A percentile compares a stretch with the other conserved stretches of the same genome.
Evolutionary conservation across 2,113 vertebrate genomes (phyloP).

Genomic region (Serinus canaria): DNA sequence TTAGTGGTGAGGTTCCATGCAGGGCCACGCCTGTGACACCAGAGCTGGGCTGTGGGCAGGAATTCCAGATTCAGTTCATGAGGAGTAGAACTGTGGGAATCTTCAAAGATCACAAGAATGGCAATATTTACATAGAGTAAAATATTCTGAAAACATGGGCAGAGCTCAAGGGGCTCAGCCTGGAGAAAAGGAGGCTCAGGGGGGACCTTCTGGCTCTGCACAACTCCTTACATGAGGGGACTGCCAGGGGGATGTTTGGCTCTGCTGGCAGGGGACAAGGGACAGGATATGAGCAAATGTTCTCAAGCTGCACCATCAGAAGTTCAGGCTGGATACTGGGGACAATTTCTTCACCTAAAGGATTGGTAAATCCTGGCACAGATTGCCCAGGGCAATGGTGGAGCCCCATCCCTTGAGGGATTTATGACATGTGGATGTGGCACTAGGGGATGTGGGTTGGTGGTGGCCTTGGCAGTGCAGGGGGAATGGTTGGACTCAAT

Average conservation of each 20-base stretch:
- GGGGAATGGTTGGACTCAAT: neutral
- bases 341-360: neutral
- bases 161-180: neutral
- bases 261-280: neutral
- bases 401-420: neutral
- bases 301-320: fast-evolving
- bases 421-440: neutral
- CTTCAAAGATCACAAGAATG: neutral
- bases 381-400: neutral
- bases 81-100: neutral
- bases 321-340: neutral
- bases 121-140: fast-evolving
- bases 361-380: neutral
- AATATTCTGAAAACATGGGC: neutral
- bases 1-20: neutral
- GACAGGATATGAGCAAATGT: neutral
- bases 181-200: neutral
- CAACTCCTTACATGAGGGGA: neutral
- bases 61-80: neutral
- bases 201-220: neutral
- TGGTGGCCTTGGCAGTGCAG: neutral
- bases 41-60: neutral
- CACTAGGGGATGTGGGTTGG: neutral
- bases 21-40: neutral
- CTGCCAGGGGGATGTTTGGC: neutral